These are phyloP conservation scores for Lochmaea crataegi DNA, from an alignment of 2,888 invertebrate species.

Conservation along the genomic window DNA sequence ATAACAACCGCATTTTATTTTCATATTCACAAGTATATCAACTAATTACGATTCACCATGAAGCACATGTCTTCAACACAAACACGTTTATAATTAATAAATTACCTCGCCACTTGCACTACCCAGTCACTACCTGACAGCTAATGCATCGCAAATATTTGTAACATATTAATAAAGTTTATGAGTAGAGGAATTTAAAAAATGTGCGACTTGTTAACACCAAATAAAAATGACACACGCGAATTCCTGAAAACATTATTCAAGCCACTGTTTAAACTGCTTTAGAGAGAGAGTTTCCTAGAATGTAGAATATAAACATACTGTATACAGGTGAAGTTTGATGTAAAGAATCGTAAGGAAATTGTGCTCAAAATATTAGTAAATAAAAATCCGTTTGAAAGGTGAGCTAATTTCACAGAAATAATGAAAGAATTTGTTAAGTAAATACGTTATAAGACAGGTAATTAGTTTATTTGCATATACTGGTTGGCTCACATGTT, in stretches of 20 bases:
- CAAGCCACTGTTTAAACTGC: slow-evolving; percentile 22
- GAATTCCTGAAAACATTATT: slow-evolving; percentile 31
- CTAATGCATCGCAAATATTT: slow-evolving; percentile 15
- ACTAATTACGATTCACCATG: not conserved
- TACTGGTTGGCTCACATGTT: not conserved
- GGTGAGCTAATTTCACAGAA: slow-evolving; percentile 1
- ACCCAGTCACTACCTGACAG: slow-evolving; percentile 3
- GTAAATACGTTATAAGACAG: not conserved
- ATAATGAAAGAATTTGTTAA: slow-evolving; percentile 2
- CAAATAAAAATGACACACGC: slow-evolving; percentile 35
- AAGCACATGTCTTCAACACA: not conserved
- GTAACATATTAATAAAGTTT: slow-evolving; percentile 10
- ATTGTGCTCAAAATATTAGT: not conserved
- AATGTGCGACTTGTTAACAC: slow-evolving; percentile 26
- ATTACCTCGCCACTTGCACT: not conserved
- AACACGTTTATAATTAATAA: slow-evolving; percentile 6
- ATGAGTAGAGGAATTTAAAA: not conserved
- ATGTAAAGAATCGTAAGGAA: not conserved
- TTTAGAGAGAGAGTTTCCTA: slow-evolving; percentile 9
- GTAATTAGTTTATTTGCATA: slow-evolving; percentile 5
- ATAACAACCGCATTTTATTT: slow-evolving; percentile 5
- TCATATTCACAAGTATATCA: not conserved
- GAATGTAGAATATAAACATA: slow-evolving; percentile 15
- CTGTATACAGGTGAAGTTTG: not conserved
- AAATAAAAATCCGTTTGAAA: not conserved